Base-by-base conservation (phyloP, 1,140 invertebrate genomes). In the Araneus ventricosus region DNA sequence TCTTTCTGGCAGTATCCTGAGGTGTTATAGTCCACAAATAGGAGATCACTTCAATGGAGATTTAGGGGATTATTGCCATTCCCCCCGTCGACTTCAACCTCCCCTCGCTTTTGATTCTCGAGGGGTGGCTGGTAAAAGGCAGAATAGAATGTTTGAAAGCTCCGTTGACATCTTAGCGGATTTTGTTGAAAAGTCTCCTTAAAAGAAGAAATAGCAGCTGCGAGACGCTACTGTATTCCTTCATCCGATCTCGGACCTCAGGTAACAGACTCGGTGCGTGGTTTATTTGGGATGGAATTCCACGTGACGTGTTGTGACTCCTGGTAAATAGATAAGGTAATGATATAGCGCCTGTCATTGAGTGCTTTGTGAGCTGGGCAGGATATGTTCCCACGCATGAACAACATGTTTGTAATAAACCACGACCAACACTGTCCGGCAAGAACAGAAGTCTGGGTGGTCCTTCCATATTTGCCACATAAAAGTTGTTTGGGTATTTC, bases 71-170 rank as follows among this genome's bases (percentile, higher is more conserved):
- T 85, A 93, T 93, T 63, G 37, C 84, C 57, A 34, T 67, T 22
- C 30, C 22, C 39, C 82, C 30, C 22, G 24, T 79, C 84, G 59
- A 45, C 37, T 82, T 37, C 80, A 8, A 37, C 45, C 67, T 27
- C 57, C 91, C 30, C 82, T 20, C 34, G 27, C 34, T 87, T 93
- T 93, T 93, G 91, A 88, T 93, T 93, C 39, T 93, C 63, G 39
- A 93, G 91, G 91, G 91, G 84, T 93, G 84, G 30, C 67, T 93
- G 89, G 79, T 84, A 91, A 91, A 91, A 63, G 89, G 52, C 59
- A 91, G 91, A 93, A 93, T 87, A 93, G 91, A 93, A 93, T 93
- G 85, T 88, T 93, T 93, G 91, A 93, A 93, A 93, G 91, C 91
- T 93, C 37, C 91, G 91, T 93, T 93, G 91, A 93, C 91, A 93